Evolutionary conservation across 2,113 vertebrate genomes (phyloP).

Genomic region (Dasyornis broadbenti): DNA sequence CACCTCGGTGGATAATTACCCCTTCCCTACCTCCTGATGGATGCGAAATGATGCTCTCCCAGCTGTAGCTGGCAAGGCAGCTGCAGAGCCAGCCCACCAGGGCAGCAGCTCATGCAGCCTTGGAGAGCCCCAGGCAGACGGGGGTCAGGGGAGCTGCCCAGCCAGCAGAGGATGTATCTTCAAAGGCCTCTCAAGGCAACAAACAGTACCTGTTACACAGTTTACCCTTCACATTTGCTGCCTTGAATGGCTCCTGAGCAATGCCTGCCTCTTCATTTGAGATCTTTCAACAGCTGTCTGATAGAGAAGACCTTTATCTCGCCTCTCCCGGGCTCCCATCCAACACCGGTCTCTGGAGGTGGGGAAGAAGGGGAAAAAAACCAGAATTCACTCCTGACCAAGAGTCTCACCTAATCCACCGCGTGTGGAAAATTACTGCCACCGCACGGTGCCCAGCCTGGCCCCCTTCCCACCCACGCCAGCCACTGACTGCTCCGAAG

Average conservation of each 20-base stretch:
- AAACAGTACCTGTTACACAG: neutral
- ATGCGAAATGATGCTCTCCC: neutral
- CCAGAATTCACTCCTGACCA: neutral
- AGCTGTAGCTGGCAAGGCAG: neutral
- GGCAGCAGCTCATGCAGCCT: rapidly evolving
- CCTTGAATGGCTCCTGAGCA: neutral
- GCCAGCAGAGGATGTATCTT: neutral
- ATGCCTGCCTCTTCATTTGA: conserved; percentile 34
- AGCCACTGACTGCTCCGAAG: neutral
- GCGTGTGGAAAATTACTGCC: conserved; percentile 51
- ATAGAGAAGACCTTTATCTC: conserved; percentile 55
- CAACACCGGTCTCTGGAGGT: neutral
- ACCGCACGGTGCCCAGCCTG: neutral
- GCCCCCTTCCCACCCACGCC: conserved; percentile 5
- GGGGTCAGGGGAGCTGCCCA: neutral
- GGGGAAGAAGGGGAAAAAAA: neutral
- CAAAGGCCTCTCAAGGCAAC: neutral
- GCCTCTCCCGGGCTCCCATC: conserved; percentile 12
- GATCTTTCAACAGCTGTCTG: conserved; percentile 51
- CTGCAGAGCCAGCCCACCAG: no score
- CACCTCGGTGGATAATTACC: neutral
- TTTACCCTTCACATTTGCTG: conserved; percentile 7
- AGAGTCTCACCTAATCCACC: conserved; percentile 5
- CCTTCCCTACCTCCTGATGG: neutral
- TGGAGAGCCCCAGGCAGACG: neutral